Evolutionary conservation across 1,140 invertebrate species (phyloP).

Genomic region (Euwallacea fornicatus): DNA sequence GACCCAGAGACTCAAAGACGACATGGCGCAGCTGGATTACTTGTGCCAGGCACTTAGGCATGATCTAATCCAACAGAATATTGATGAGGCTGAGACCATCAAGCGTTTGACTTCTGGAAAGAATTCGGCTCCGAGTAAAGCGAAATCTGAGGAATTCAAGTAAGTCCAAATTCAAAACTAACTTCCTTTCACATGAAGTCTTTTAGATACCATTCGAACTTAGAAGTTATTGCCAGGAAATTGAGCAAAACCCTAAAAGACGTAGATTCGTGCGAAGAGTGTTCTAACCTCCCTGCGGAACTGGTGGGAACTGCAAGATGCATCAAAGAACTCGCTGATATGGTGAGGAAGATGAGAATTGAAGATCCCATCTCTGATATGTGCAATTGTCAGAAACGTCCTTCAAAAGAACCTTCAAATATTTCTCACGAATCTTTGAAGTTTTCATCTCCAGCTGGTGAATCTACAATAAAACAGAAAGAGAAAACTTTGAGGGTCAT

Average conservation of each 20-base stretch:
- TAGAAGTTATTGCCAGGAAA: constrained; percentile 45
- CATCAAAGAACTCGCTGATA: constrained; percentile 43
- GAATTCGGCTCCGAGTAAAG: neutral
- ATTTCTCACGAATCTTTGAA: constrained; percentile 1
- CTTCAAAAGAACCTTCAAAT: neutral
- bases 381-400: constrained; percentile 16
- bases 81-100: constrained; percentile 48
- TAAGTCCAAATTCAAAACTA: neutral
- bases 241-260: constrained; percentile 44
- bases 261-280: constrained; percentile 40
- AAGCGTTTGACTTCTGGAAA: constrained; percentile 37
- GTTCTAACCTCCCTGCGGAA: constrained; percentile 39
- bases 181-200: neutral
- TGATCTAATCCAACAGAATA: constrained; percentile 49
- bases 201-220: constrained; percentile 35
- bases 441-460: neutral
- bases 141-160: neutral
- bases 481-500: constrained; percentile 25
- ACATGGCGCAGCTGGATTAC: constrained; percentile 38
- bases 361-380: neutral
- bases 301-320: constrained; percentile 39
- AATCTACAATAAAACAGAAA: neutral
- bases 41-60: constrained; percentile 45
- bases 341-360: constrained; percentile 35
- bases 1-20: constrained; percentile 43